These are phyloP conservation scores for Lepisosteus osseus DNA, from an alignment of 2,113 vertebrate genomes.

Conservation along the genomic window DNA sequence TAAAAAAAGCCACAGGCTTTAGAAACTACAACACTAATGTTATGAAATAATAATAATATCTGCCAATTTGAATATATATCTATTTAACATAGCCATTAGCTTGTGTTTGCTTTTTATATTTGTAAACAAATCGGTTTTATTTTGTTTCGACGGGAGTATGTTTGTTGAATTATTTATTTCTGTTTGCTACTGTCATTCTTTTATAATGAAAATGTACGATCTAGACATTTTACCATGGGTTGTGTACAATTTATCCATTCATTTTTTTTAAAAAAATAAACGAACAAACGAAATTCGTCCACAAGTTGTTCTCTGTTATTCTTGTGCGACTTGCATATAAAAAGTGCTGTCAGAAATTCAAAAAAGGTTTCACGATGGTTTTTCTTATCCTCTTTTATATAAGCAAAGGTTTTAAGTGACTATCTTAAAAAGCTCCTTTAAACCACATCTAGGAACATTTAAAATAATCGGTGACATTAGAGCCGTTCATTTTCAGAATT, in stretches of 20 bases:
- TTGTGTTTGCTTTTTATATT: slow-evolving; percentile 52
- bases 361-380: no score
- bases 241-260: slow-evolving; percentile 59
- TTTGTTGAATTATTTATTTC: slow-evolving; percentile 88
- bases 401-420: no score
- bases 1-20: slow-evolving; percentile 74
- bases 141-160: slow-evolving; percentile 62
- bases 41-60: slow-evolving; percentile 57
- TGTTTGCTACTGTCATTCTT: slow-evolving; percentile 71
- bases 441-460: no score
- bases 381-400: no score
- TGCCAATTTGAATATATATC: slow-evolving; percentile 78
- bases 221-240: slow-evolving; percentile 81
- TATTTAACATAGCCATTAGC: slow-evolving; percentile 77
- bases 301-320: no score
- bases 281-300: slow-evolving; percentile 25
- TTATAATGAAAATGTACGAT: slow-evolving; percentile 71
- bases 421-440: no score
- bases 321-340: no score
- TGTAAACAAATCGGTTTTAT: slow-evolving; percentile 38
- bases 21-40: slow-evolving; percentile 44
- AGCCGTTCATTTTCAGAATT: no score
- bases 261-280: slow-evolving; percentile 62
- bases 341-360: no score
- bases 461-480: no score